Conservation (phyloP, 1,140 invertebrate genomes). For the Heliothis virescens region DNA sequence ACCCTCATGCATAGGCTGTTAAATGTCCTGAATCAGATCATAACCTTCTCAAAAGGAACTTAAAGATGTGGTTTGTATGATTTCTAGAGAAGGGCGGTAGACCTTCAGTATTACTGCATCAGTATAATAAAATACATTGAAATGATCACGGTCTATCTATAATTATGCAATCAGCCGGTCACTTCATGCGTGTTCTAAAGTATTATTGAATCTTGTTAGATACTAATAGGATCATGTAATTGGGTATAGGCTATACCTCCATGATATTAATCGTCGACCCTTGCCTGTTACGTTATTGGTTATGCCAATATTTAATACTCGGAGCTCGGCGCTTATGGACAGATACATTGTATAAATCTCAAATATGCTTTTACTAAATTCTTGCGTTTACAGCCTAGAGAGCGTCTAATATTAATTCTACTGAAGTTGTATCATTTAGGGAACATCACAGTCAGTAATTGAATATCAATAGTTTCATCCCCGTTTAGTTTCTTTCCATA, state of each 20-base stretch:
- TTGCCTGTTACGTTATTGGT: neutral
- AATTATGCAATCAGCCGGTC: neutral
- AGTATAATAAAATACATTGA: neutral
- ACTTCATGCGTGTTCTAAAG: neutral
- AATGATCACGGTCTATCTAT: neutral
- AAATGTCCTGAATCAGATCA: too few relatives aligned
- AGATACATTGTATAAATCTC: neutral
- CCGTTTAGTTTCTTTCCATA: too few relatives aligned
- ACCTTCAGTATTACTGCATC: neutral
- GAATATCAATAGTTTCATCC: too few relatives aligned
- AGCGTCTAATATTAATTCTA: too few relatives aligned
- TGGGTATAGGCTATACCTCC: neutral
- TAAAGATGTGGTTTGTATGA: too few relatives aligned
- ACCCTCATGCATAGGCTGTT: too few relatives aligned
- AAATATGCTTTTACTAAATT: neutral
- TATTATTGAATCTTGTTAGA: neutral
- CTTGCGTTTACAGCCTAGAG: neutral
- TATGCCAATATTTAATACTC: constrained; percentile 11
- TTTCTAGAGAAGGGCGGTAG: neutral
- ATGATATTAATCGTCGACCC: too few relatives aligned
- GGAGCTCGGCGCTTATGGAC: constrained; percentile 2
- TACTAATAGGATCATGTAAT: neutral
- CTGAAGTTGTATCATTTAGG: too few relatives aligned
- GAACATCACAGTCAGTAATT: too few relatives aligned
- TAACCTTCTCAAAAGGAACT: too few relatives aligned